These are phyloP conservation scores for Drosophila antonietae DNA, from an alignment of 2,888 invertebrate species.

Conservation along the genomic window DNA sequence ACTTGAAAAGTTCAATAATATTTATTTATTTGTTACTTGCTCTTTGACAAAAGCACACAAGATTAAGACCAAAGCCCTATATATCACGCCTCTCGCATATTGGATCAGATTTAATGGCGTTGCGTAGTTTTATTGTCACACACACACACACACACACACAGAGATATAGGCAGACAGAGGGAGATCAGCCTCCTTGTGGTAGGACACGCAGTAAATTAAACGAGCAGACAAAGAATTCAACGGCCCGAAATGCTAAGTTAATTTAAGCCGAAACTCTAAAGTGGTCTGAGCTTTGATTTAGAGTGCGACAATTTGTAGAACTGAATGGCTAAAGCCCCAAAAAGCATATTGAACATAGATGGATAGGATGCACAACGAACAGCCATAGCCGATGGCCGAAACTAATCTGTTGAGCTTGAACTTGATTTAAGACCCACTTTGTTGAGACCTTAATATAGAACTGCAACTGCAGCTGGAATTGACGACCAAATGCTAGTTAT, in stretches of 20 bases:
- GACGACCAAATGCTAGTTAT: background rate
- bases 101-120: slow-evolving; percentile 66
- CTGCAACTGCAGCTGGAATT: background rate
- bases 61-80: slow-evolving; percentile 66
- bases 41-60: slow-evolving; percentile 74
- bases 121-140: slow-evolving; percentile 62
- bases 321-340: slow-evolving; percentile 5
- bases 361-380: slow-evolving; percentile 25
- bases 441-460: too few relatives aligned
- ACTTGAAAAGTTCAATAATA: slow-evolving; percentile 78
- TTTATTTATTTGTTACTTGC: slow-evolving; percentile 77
- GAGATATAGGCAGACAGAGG: background rate
- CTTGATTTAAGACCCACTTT: slow-evolving; percentile 15
- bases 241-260: slow-evolving; percentile 53
- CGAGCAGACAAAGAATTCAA: slow-evolving; percentile 40
- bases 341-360: slow-evolving; percentile 1
- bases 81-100: slow-evolving; percentile 70
- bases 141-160: slow-evolving; percentile 1
- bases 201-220: slow-evolving; percentile 60
- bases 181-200: slow-evolving; percentile 19
- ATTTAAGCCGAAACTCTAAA: slow-evolving; percentile 63
- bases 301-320: slow-evolving; percentile 44
- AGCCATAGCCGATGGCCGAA: slow-evolving; percentile 3
- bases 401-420: slow-evolving; percentile 21
- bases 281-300: slow-evolving; percentile 60